phyloP scores from a whole-genome alignment of 2,888 invertebrate species.

The Pandemis corylana region DNA sequence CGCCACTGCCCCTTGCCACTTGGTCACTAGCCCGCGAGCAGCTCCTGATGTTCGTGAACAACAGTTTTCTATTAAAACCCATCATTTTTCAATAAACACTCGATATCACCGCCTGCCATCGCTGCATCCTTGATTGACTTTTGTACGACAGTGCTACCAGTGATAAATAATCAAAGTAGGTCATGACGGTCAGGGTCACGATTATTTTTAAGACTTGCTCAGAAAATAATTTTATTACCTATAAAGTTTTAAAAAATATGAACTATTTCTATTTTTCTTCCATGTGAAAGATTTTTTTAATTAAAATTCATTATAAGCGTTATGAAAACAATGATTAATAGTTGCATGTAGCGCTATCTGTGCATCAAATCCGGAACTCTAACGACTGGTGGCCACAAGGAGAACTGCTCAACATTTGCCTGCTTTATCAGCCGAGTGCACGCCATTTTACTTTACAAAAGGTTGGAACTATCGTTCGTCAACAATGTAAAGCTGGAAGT shows the following conservation, averaged over 20 bases:
- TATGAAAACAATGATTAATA: background rate
- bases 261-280: too few relatives aligned
- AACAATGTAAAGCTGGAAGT: conserved; percentile 75
- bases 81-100: conserved; percentile 53
- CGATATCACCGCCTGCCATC: conserved; percentile 37
- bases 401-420: conserved; percentile 28
- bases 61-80: conserved; percentile 51
- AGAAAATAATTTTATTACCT: background rate
- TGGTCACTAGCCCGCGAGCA: conserved; percentile 18
- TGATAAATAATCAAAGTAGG: conserved; percentile 24
- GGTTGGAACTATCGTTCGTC: conserved; percentile 80
- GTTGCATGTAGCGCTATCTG: conserved; percentile 17
- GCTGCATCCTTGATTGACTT: conserved; percentile 38
- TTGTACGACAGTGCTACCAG: conserved; percentile 28
- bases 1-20: conserved; percentile 26
- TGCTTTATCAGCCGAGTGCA: conserved; percentile 58
- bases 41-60: conserved; percentile 45
- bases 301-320: too few relatives aligned
- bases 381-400: conserved; percentile 11
- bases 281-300: too few relatives aligned
- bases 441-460: conserved; percentile 82
- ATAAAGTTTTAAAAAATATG: too few relatives aligned
- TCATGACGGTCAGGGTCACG: conserved; percentile 11
- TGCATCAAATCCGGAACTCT: background rate
- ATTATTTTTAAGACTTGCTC: background rate